These are phyloP conservation scores for Drosophila pseudoobscura DNA, from an alignment of 1,140 invertebrate genomes.

Conservation along the genomic window DNA sequence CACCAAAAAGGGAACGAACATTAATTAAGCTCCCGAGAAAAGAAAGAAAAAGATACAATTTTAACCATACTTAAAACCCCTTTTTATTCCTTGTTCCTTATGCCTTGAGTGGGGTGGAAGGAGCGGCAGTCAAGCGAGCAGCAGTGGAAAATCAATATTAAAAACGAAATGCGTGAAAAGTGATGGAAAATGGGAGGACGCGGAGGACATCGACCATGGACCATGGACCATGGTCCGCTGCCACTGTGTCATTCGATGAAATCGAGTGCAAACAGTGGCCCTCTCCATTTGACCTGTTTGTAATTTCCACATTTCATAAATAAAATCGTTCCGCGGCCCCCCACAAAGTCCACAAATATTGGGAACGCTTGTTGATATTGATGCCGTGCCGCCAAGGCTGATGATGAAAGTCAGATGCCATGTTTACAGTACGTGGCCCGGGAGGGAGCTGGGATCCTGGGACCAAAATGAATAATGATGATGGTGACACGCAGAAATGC, in stretches of 20 bases:
- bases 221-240: no score
- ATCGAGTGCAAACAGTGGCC: constrained; percentile 61
- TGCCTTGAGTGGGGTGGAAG: constrained; percentile 3
- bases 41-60: no score
- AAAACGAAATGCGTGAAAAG: constrained; percentile 70
- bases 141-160: constrained; percentile 64
- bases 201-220: constrained; percentile 27
- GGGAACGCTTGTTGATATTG: constrained; percentile 74
- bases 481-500: constrained; percentile 65
- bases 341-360: constrained; percentile 69
- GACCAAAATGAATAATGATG: constrained; percentile 76
- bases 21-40: no score
- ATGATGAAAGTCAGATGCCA: constrained; percentile 51
- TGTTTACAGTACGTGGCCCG: constrained; percentile 30
- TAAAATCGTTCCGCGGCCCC: constrained; percentile 41
- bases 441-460: not conserved
- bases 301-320: constrained; percentile 81
- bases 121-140: constrained; percentile 20
- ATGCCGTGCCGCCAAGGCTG: constrained; percentile 37
- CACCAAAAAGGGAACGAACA: not conserved
- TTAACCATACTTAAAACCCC: no score
- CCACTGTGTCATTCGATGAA: constrained; percentile 51
- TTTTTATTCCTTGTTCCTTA: no score
- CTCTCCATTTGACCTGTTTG: constrained; percentile 40
- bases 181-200: constrained; percentile 41